Base-by-base conservation (phyloP, 2,113 vertebrate species). In the Chrysochloris asiatica region DNA sequence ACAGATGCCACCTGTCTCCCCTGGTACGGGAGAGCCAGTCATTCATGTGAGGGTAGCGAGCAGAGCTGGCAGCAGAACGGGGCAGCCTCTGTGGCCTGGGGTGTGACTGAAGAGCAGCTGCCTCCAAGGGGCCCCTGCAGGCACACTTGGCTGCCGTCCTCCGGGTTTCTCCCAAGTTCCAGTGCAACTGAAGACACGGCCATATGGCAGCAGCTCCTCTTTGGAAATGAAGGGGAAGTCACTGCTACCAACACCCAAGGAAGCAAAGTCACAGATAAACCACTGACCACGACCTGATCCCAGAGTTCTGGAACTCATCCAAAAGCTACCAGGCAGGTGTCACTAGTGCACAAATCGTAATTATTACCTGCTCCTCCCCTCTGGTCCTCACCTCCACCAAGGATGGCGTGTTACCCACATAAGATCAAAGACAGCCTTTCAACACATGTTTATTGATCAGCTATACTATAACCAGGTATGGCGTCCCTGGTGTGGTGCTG, bases 201-300 rank as follows among this genome's bases (percentile, higher is more conserved):
- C 96, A 97, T 96, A 96, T 96, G 96, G 96, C 86, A 75, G 77
- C 61, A 30, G 80, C 61, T 93, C 80, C 85, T 94, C 61, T 43
- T 78, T 7, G 75, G 83, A 83, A 87, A 91, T 83, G 83, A 65
- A 83, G 16, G 30, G 65, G 75, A 88, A 83, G 43, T 41, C 3
- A 30, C 45, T 81, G 54, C 78, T 86, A 78, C 93, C 41, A 28
- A 80, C 84, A 78, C 91, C 67, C 78, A 83, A 72, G 78, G 67
- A 90, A 92, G 12, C 88, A 83, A 67, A 88, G 86, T 30, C 73
- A 84, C 76, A 75, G 72, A 93, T 80, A 75, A 88, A 45, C 88
- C 56, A 24, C 77, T 61, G 45, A 65, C 67, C 69, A 50, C 5
- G 36, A 61, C 83, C 71, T 4, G 5, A 72, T 50, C 71, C 78